A percentile compares a stretch with the other conserved stretches of the same genome.
Evolutionary conservation across 2,888 invertebrate species (phyloP).

Genomic region (Xylota segnis): DNA sequence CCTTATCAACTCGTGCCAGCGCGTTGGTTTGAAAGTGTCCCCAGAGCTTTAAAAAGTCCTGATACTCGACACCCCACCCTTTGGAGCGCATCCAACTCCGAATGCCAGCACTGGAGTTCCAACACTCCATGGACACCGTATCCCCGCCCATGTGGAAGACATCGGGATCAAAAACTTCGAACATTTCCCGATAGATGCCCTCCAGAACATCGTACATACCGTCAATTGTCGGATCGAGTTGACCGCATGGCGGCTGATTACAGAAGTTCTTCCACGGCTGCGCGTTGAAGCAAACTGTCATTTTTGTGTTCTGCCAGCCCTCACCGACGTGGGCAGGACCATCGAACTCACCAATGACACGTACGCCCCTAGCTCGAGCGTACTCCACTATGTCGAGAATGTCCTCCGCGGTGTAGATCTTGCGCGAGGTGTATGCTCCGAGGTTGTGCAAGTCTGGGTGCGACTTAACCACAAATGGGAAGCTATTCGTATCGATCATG

Average conservation of each 20-base stretch:
- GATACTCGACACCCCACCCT: conserved; percentile 87
- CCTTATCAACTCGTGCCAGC: conserved; percentile 80
- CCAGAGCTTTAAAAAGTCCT: conserved; percentile 89
- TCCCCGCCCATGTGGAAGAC: conserved; percentile 96
- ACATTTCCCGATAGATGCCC: conserved; percentile 91
- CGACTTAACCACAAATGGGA: conserved; percentile 92
- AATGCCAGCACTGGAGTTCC: conserved; percentile 90
- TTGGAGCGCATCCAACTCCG: conserved; percentile 88
- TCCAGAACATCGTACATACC: conserved; percentile 88
- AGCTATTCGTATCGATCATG: conserved; percentile 96
- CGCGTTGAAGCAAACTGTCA: conserved; percentile 89
- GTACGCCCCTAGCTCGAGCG: conserved; percentile 90
- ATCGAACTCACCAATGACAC: conserved; percentile 96
- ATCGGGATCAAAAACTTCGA: conserved; percentile 86
- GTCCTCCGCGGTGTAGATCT: conserved; percentile 87
- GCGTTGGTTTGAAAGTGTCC: conserved; percentile 88
- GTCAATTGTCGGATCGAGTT: conserved; percentile 90
- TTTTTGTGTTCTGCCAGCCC: conserved; percentile 91
- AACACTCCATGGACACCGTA: conserved; percentile 89
- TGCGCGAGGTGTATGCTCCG: conserved; percentile 91
- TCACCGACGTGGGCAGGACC: conserved; percentile 95
- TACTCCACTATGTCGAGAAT: conserved; percentile 88
- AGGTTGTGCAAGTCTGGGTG: conserved; percentile 89
- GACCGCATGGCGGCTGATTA: conserved; percentile 94
- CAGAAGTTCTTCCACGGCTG: conserved; percentile 90